Conservation (phyloP, 2,888 invertebrate genomes). For the Drosophila testacea region DNA sequence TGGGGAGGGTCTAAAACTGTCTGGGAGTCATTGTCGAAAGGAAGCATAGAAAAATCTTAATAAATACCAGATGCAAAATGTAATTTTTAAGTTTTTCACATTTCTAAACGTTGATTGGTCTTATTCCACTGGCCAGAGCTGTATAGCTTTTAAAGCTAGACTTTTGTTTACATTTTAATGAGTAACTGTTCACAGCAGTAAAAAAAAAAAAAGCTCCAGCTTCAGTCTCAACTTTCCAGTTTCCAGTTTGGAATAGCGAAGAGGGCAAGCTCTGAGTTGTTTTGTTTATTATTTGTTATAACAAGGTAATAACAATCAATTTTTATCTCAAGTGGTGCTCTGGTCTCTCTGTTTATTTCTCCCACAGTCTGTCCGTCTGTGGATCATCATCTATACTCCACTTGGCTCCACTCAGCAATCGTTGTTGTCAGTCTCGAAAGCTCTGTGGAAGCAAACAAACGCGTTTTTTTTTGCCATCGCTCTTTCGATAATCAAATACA, state of each 20-base stretch:
- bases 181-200: constrained; percentile 3
- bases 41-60: constrained; percentile 26
- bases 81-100: neutral
- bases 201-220: constrained; percentile 18
- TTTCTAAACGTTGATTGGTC: neutral
- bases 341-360: constrained; percentile 20
- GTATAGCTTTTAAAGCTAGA: constrained; percentile 20
- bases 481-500: constrained; percentile 16
- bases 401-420: neutral
- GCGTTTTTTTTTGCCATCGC: constrained; percentile 46
- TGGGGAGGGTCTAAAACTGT: constrained; percentile 40
- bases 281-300: constrained; percentile 1
- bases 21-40: constrained; percentile 55
- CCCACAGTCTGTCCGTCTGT: constrained; percentile 25
- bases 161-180: constrained; percentile 29
- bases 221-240: constrained; percentile 38
- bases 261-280: constrained; percentile 14
- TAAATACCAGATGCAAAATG: neutral
- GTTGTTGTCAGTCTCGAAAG: constrained; percentile 53
- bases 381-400: constrained; percentile 18
- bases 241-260: constrained; percentile 15
- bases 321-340: constrained; percentile 44
- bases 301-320: constrained; percentile 30
- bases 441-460: constrained; percentile 63
- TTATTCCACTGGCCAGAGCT: neutral